Percentiles rank a stretch among this genome's conserved stretches.
Conservation (phyloP, 2,888 invertebrate genomes). For the Drosophila austrosaltans region DNA sequence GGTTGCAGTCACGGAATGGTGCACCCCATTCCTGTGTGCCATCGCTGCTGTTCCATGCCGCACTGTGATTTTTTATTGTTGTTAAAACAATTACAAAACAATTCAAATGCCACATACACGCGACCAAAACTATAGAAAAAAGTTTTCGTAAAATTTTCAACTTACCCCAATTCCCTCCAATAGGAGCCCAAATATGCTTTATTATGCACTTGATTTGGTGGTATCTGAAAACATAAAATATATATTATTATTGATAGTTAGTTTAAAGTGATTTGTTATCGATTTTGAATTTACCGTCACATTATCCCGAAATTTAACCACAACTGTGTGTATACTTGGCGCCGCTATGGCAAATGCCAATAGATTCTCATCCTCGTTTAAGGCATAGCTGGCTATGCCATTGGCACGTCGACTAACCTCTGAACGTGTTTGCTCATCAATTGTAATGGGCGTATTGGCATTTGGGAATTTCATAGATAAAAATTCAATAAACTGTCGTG, state of each 20-base stretch:
- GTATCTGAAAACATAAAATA: conserved; percentile 68
- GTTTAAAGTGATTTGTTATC: neutral
- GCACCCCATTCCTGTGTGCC: conserved; percentile 83
- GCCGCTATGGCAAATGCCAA: conserved; percentile 84
- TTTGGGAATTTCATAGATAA: conserved; percentile 80
- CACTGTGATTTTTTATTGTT: conserved; percentile 36
- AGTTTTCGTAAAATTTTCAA: neutral
- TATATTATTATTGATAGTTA: conserved; percentile 12
- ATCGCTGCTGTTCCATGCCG: conserved; percentile 83
- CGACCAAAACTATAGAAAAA: neutral
- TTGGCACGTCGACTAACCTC: conserved; percentile 82
- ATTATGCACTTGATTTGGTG: conserved; percentile 81
- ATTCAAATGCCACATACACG: conserved; percentile 14
- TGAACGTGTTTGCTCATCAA: conserved; percentile 77
- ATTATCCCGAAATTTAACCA: conserved; percentile 83
- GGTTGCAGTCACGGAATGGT: conserved; percentile 83
- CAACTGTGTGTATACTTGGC: conserved; percentile 83
- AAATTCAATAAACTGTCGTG: conserved; percentile 82
- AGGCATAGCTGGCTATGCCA: conserved; percentile 81
- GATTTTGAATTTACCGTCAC: conserved; percentile 78
- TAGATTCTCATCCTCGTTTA: conserved; percentile 83
- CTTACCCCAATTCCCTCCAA: conserved; percentile 83
- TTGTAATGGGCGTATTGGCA: conserved; percentile 62
- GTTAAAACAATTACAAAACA: conserved; percentile 30
- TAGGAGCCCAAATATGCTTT: conserved; percentile 83